Conservation (phyloP, 2,797 vertebrate genomes). For the Oreochromis mossambicus region DNA sequence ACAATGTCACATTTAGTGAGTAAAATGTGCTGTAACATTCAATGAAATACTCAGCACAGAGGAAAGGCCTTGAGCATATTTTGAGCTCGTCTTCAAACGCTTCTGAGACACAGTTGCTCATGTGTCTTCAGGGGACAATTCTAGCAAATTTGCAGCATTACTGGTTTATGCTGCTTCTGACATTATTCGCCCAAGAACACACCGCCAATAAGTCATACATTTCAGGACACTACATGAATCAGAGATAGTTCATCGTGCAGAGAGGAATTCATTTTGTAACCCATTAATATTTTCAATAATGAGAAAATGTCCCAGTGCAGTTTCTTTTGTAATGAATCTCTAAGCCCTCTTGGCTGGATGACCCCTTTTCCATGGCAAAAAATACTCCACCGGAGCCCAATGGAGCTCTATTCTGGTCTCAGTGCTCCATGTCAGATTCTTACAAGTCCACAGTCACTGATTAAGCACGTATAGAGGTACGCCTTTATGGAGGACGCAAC, state of each 20-base stretch:
- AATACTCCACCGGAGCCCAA: constrained; percentile 49
- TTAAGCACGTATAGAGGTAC: constrained; percentile 33
- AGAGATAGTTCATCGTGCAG: background rate
- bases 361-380: constrained; percentile 62
- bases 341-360: constrained; percentile 48
- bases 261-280: constrained; percentile 20
- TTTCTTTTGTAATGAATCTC: constrained; percentile 61
- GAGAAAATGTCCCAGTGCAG: constrained; percentile 57
- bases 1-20: background rate
- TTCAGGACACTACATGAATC: background rate
- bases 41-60: background rate
- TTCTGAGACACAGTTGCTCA: background rate
- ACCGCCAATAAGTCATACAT: background rate
- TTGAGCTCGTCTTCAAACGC: background rate
- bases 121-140: background rate
- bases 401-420: constrained; percentile 57
- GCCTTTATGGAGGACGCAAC: background rate
- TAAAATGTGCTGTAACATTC: constrained; percentile 9
- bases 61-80: constrained; percentile 14
- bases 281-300: constrained; percentile 61
- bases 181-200: background rate
- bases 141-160: background rate
- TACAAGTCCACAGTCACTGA: constrained; percentile 31
- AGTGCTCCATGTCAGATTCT: constrained; percentile 26
- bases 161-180: background rate